Percentiles rank a stretch among this genome's conserved stretches.
phyloP scores from a whole-genome alignment of 2,797 vertebrate species.

The Balearica regulorum region DNA sequence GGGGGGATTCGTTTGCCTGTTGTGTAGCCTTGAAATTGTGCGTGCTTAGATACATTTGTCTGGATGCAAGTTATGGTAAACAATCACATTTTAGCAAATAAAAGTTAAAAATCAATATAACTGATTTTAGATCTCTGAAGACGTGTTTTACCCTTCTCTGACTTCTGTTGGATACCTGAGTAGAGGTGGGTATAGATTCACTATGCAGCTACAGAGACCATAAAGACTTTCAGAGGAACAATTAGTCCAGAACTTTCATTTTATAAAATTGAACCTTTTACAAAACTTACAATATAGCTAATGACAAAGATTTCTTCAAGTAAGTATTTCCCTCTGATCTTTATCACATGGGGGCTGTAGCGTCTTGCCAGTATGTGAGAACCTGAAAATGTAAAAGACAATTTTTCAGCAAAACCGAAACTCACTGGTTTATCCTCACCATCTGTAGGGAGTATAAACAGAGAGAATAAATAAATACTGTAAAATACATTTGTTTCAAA shows the following conservation, averaged over 20 bases:
- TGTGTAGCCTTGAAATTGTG: not conserved
- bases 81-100: not conserved
- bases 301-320: not conserved
- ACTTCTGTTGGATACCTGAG: not conserved
- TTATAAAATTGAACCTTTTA: not conserved
- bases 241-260: not conserved
- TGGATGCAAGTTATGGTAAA: not conserved
- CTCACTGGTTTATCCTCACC: not conserved
- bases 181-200: not conserved
- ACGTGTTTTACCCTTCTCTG: not conserved
- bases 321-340: not conserved
- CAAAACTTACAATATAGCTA: not conserved
- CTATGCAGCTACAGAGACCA: not conserved
- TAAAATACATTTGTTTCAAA: slow-evolving; percentile 13
- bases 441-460: not conserved
- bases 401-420: slow-evolving; percentile 1
- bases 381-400: not conserved
- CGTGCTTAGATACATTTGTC: not conserved
- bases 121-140: not conserved
- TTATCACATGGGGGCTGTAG: not conserved
- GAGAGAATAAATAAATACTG: not conserved
- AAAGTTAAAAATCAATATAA: not conserved
- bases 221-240: not conserved
- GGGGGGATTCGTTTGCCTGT: not conserved
- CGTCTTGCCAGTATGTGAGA: not conserved